Evolutionary conservation across 2,888 invertebrate genomes (phyloP), one percentile per base, ranked within the genome.

Genomic region (Dioctria linearis): DNA sequence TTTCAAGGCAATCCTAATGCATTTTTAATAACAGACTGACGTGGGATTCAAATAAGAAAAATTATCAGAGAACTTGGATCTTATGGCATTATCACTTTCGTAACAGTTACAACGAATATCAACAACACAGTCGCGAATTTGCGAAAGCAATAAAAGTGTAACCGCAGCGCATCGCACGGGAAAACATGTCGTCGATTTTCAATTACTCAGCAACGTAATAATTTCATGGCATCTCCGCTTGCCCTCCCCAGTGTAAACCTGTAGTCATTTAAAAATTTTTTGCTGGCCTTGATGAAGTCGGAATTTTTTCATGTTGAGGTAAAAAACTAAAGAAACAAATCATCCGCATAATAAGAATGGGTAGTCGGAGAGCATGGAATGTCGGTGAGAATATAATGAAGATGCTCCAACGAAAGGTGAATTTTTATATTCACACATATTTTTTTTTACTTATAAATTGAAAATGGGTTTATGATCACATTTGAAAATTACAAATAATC

Each of bases 1-100:
- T 49, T 69, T 69, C 69, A 37, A 69, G 69, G 11, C 69, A 51
- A 11, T 51, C 25, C 49, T 25, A 43, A 67, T 51, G 54, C 54
- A 54, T 54, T 51, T 69, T 51, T 69, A 51, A 69, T 69, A 51
- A 4, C 37, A 39, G 37, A 6, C 39, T 49, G 51, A 49, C 6
- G 51, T 9, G 11, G 11, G 6, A 11, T 61, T 61, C 25, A 25
- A 61, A 61, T 61, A 39, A 39, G 61, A 5, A 61, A 61, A 61
- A 5, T 39, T 39, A 25, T 25, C 25, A 25, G 25, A 25, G 11
- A 49, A 61, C 25, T 39, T 39, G 6, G 2, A 39, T 37, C 61
- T 61, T 5, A 25, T 37, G 6, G 9, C 49, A 8, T 49, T 67
- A 37, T 67, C 43, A 8, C 25, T 37, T 67, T 54, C 54, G 49